Evolutionary conservation across 2,113 vertebrate species (phyloP).

Genomic region (Nothoprocta perdicaria): DNA sequence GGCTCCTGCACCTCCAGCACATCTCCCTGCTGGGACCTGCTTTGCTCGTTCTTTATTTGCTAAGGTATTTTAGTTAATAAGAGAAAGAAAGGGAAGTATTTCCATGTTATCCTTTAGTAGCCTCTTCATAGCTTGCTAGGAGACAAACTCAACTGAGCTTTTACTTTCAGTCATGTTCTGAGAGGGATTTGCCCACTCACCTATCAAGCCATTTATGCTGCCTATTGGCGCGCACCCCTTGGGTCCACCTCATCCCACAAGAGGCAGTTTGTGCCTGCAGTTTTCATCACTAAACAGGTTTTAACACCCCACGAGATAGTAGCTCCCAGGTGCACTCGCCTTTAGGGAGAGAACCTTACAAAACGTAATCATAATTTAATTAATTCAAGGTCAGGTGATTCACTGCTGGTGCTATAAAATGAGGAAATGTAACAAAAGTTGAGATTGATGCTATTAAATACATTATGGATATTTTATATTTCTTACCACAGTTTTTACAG

Average conservation of each 20-base stretch:
- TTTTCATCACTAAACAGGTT: neutral
- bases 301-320: neutral
- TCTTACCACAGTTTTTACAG: conserved; percentile 71
- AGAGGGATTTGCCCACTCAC: neutral
- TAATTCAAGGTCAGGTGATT: neutral
- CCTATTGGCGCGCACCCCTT: neutral
- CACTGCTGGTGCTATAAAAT: neutral
- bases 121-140: neutral
- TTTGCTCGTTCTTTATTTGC: neutral
- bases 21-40: neutral
- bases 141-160: fast-evolving
- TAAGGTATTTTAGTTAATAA: neutral
- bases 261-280: neutral
- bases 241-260: neutral
- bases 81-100: neutral
- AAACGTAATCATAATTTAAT: neutral
- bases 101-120: neutral
- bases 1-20: fast-evolving
- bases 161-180: neutral
- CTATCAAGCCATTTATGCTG: fast-evolving
- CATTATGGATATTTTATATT: conserved; percentile 63
- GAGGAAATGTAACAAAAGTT: neutral
- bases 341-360: neutral
- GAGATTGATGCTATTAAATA: conserved; percentile 1
- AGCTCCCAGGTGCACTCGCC: neutral